Conservation (phyloP, 2,888 invertebrate genomes). For the Mimas tiliae region DNA sequence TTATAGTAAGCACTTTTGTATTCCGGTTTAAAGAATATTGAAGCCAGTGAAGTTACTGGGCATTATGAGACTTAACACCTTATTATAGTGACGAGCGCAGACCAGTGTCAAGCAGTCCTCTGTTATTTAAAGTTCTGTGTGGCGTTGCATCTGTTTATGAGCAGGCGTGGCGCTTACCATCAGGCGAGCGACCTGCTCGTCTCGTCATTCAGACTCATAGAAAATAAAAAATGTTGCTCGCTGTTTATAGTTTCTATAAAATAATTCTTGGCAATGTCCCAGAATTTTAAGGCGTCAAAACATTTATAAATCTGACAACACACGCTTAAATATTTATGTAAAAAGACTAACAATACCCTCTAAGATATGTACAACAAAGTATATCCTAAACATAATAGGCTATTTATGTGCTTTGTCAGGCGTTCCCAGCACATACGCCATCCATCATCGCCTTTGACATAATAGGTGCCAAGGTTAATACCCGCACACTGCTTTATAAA, state of each 20-base stretch:
- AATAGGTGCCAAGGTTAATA: slow-evolving; percentile 64
- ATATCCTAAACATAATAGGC: slow-evolving; percentile 26
- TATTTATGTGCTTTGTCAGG: slow-evolving; percentile 30
- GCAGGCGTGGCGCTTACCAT: too few species aligned
- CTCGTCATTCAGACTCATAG: too few species aligned
- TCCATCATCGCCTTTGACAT: slow-evolving; percentile 61
- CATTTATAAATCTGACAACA: neutral
- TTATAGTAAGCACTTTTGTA: too few species aligned
- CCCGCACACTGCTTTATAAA: slow-evolving; percentile 41
- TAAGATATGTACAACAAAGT: slow-evolving; percentile 12
- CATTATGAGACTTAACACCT: too few species aligned
- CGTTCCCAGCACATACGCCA: slow-evolving; percentile 32
- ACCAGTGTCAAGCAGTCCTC: too few species aligned
- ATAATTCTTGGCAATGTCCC: neutral
- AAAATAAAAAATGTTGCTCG: too few species aligned
- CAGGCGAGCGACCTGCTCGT: too few species aligned
- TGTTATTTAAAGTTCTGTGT: too few species aligned
- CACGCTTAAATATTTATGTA: neutral
- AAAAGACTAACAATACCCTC: slow-evolving; percentile 16
- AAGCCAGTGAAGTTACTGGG: too few species aligned
- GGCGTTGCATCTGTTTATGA: too few species aligned
- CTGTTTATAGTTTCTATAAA: neutral
- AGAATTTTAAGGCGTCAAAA: neutral
- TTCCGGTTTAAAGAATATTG: too few species aligned
- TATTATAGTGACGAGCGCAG: too few species aligned